These are phyloP conservation scores for Stomatorhinus walkeri DNA, from an alignment of 2,797 vertebrate species.

Conservation along the genomic window DNA sequence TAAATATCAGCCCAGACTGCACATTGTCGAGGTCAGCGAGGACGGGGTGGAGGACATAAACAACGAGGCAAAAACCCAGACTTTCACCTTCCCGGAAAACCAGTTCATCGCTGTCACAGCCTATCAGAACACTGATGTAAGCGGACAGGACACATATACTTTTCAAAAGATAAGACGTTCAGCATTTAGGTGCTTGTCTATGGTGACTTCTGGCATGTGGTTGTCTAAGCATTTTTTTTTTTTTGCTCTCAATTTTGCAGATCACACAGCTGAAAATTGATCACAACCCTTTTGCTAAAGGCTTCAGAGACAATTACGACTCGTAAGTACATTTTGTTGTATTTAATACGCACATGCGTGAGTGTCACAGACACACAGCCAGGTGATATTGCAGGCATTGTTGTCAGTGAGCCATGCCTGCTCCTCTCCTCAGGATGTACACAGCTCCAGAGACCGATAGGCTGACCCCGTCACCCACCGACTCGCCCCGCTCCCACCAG, in stretches of 20 bases:
- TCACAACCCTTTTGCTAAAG: constrained; percentile 97
- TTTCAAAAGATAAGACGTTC: background rate
- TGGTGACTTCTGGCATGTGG: background rate
- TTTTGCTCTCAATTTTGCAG: constrained; percentile 49
- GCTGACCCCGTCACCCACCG: constrained; percentile 94
- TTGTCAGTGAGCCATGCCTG: background rate
- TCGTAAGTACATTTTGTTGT: constrained; percentile 71
- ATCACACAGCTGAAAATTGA: constrained; percentile 99
- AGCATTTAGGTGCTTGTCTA: background rate
- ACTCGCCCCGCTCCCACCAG: constrained; percentile 96
- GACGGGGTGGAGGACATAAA: constrained; percentile 92
- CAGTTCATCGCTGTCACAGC: constrained; percentile 97
- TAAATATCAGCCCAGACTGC: constrained; percentile 91
- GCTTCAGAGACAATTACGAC: constrained; percentile 97
- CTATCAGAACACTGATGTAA: constrained; percentile 97
- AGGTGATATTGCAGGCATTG: background rate
- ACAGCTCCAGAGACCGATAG: constrained; percentile 95
- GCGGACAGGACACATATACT: constrained; percentile 22
- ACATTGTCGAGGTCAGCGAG: constrained; percentile 94
- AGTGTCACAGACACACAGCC: background rate
- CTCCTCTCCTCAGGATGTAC: constrained; percentile 77
- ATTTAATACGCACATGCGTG: background rate
- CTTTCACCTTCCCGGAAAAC: constrained; percentile 91
- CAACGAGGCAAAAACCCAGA: constrained; percentile 87
- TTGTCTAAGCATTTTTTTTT: background rate